Conservation (phyloP, 1,140 invertebrate genomes). For the Harlomillsia oculata region DNA sequence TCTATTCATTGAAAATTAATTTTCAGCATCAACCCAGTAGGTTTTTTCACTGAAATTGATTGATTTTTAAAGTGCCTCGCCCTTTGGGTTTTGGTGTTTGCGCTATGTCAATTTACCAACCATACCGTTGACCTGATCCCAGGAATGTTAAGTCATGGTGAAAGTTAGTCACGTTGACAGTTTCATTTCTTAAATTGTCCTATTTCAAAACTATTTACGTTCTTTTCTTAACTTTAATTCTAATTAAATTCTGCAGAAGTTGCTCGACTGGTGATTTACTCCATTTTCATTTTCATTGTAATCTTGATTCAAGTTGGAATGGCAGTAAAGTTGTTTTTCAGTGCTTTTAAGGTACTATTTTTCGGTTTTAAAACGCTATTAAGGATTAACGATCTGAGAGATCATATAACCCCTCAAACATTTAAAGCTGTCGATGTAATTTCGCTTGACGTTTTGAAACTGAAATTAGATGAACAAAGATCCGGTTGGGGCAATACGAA, state of each 20-base stretch:
- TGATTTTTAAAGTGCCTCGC: conserved; percentile 2
- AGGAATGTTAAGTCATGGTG: background rate
- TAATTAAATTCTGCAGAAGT: conserved; percentile 3
- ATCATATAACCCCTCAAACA: too few relatives aligned
- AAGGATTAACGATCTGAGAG: too few relatives aligned
- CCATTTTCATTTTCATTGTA: conserved; percentile 7
- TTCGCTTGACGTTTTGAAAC: too few relatives aligned
- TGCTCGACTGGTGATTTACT: conserved; percentile 10
- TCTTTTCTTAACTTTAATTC: background rate
- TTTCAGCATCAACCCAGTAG: too few relatives aligned
- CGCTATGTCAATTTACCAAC: background rate
- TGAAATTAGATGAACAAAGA: conserved; percentile 11
- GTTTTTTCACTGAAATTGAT: too few relatives aligned
- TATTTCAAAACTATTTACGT: background rate
- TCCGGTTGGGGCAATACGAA: background rate
- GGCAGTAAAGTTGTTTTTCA: conserved; percentile 9
- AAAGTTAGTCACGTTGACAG: conserved; percentile 7
- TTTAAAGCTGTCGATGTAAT: too few relatives aligned
- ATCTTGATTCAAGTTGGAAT: conserved; percentile 14
- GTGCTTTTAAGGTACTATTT: conserved; percentile 3
- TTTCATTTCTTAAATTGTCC: background rate
- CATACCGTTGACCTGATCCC: conserved; percentile 7
- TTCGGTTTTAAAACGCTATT: too few relatives aligned
- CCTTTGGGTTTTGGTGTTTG: background rate
- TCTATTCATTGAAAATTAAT: too few relatives aligned